Conservation (phyloP, 2,888 invertebrate species). For the Pyralis farinalis region DNA sequence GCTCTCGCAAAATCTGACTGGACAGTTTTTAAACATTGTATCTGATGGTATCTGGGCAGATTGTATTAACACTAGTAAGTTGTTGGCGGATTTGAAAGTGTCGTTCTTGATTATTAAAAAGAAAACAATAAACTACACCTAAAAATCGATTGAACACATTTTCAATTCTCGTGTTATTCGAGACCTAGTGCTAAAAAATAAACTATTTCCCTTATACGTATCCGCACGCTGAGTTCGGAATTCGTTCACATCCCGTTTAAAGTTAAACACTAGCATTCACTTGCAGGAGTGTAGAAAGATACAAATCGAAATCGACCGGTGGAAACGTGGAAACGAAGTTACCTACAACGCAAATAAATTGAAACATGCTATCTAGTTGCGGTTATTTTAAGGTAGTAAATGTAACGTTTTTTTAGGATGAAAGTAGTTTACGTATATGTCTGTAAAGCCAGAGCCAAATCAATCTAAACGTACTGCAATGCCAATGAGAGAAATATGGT, state of each 20-base stretch:
- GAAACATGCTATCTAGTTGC: slow-evolving; percentile 32
- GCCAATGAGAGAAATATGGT: no score
- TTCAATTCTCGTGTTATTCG: background rate
- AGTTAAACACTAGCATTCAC: slow-evolving; percentile 27
- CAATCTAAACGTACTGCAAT: no score
- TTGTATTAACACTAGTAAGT: no score
- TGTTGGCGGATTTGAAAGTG: no score
- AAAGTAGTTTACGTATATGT: no score
- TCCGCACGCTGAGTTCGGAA: slow-evolving; percentile 10
- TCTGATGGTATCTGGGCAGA: no score
- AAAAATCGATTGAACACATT: background rate
- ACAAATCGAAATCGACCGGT: slow-evolving; percentile 36
- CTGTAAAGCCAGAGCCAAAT: no score
- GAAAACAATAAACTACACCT: slow-evolving; percentile 1
- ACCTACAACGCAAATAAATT: slow-evolving; percentile 44
- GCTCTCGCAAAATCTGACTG: no score
- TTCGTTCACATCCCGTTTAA: slow-evolving; percentile 19
- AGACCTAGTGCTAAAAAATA: slow-evolving; percentile 2
- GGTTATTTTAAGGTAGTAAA: slow-evolving; percentile 41
- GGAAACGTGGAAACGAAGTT: slow-evolving; percentile 41
- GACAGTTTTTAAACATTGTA: no score
- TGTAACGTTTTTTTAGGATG: slow-evolving; percentile 30
- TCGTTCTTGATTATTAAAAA: no score
- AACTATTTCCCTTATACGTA: slow-evolving; percentile 3
- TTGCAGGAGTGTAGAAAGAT: slow-evolving; percentile 30